Evolutionary conservation across 2,113 vertebrate genomes (phyloP), one percentile per base, ranked within the genome.

Genomic region (Okapia johnstoni): DNA sequence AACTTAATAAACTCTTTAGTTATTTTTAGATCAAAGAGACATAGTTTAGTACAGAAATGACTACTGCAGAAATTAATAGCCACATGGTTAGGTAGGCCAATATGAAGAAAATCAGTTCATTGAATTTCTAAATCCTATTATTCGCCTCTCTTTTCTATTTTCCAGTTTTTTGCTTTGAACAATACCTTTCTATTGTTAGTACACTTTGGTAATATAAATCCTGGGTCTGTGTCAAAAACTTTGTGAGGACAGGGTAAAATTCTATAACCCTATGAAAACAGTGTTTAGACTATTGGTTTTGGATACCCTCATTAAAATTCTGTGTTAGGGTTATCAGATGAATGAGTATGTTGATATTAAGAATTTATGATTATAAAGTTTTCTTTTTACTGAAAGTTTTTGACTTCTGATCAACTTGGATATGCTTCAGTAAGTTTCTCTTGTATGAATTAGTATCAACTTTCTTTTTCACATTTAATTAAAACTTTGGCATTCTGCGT

Each of bases 391-490:
- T 57, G 15, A 85, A 93, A 95, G 63, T 88, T 95, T 93, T 96
- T 95, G 70, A 97, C 60, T 97, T 98, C 94, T 97, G 93, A 96
- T 98, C 79, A 97, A 86, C 84, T 96, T 98, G 96, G 80, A 96
- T 96, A 95, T 96, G 93, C 96, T 97, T 97, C 97, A 98, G 43
- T 98, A 96, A 93, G 88, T 94, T 97, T 95, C 52, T 96, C 83
- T 95, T 96, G 12, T 95, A 97, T 96, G 88, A 70, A 57, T 97
- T 98, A 96, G 87, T 89, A 98, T 97, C 93, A 97, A 96, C 96
- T 98, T 98, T 95, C 87, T 96, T 97, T 97, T 96, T 79, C 73
- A 93, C 76, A 94, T 96, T 98, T 98, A 97, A 98, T 98, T 98
- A 98, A 94, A 98, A 98, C 70, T 98, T 98, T 93, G 96, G 98